Conservation (phyloP, 2,113 vertebrate genomes). For the Cebidichthys violaceus region DNA sequence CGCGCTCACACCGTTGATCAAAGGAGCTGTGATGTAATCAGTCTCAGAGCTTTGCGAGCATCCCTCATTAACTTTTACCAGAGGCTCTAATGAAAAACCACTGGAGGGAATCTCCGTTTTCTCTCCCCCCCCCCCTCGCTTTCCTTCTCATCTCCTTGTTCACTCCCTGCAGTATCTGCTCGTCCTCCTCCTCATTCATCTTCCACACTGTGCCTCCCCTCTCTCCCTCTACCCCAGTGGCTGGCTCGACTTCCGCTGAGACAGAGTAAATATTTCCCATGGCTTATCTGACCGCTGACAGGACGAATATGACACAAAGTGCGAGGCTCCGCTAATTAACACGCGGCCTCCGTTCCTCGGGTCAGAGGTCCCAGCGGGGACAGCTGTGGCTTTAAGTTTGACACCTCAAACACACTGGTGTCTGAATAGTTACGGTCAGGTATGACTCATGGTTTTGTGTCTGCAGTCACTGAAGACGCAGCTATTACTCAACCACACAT, state of each 20-base stretch:
- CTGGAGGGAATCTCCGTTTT: conserved; percentile 76
- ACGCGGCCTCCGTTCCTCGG: conserved; percentile 18
- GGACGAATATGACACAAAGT: conserved; percentile 59
- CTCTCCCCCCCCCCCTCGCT: conserved; percentile 13
- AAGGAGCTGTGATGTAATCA: conserved; percentile 76
- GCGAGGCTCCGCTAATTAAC: conserved; percentile 70
- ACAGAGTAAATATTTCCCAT: conserved; percentile 81
- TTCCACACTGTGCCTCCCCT: conserved; percentile 35
- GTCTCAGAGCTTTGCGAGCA: conserved; percentile 69
- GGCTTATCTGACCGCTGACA: conserved; percentile 77
- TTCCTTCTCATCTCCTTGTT: conserved; percentile 60
- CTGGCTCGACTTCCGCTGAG: conserved; percentile 72
- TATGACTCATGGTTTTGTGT: not conserved
- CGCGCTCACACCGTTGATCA: conserved; percentile 72
- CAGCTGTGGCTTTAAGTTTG: conserved; percentile 1
- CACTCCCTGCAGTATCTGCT: conserved; percentile 61
- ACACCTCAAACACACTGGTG: conserved; percentile 21
- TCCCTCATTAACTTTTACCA: conserved; percentile 79
- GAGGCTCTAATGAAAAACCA: conserved; percentile 80
- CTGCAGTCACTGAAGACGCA: conserved; percentile 5
- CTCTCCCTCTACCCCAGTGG: conserved; percentile 53
- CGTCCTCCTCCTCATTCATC: conserved; percentile 70
- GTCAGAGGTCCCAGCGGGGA: conserved; percentile 32
- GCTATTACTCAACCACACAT: conserved; percentile 55
- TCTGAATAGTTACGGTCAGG: not conserved